A percentile compares a stretch with the other conserved stretches of the same genome.
Evolutionary conservation across 2,888 invertebrate genomes (phyloP).

Genomic region (Anaspis maculata): DNA sequence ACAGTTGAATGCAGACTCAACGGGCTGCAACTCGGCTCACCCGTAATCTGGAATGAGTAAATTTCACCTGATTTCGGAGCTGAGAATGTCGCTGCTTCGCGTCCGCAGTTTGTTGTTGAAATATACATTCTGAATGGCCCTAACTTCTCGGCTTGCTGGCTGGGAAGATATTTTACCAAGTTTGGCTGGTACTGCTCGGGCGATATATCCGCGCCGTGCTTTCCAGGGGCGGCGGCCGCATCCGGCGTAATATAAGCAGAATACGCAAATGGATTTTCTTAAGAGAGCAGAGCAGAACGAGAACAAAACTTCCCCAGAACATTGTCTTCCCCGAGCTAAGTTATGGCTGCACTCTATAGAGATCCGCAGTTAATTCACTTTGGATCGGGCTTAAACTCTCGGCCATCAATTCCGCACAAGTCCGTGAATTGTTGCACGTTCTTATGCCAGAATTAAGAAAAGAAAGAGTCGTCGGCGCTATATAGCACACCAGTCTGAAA

Average conservation of each 20-base stretch:
- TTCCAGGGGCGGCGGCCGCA: conserved; percentile 10
- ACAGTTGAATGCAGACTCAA: too few relatives aligned
- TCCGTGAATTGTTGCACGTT: conserved; percentile 26
- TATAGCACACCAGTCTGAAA: too few relatives aligned
- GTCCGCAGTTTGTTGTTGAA: too few relatives aligned
- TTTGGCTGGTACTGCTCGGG: too few relatives aligned
- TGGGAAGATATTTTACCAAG: conserved; percentile 12
- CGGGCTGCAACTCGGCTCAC: too few relatives aligned
- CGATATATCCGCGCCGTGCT: conserved; percentile 17
- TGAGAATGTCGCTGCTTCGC: too few relatives aligned
- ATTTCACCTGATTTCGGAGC: too few relatives aligned
- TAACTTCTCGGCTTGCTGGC: conserved; percentile 2
- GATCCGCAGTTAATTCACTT: conserved; percentile 33
- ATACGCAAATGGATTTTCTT: conserved; percentile 17
- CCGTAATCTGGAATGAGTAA: too few relatives aligned
- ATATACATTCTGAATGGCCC: too few relatives aligned
- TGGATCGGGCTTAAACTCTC: conserved; percentile 31
- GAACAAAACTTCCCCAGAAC: conserved; percentile 16
- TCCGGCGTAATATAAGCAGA: conserved; percentile 16
- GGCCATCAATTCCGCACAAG: conserved; percentile 31
- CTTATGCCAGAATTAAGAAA: conserved; percentile 20
- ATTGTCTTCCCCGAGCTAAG: conserved; percentile 22
- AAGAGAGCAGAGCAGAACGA: too few relatives aligned
- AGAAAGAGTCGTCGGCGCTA: conserved; percentile 19
- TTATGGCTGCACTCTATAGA: conserved; percentile 31